These are phyloP conservation scores for Acanthurus tractus DNA, from an alignment of 2,797 vertebrate species.

Conservation along the genomic window DNA sequence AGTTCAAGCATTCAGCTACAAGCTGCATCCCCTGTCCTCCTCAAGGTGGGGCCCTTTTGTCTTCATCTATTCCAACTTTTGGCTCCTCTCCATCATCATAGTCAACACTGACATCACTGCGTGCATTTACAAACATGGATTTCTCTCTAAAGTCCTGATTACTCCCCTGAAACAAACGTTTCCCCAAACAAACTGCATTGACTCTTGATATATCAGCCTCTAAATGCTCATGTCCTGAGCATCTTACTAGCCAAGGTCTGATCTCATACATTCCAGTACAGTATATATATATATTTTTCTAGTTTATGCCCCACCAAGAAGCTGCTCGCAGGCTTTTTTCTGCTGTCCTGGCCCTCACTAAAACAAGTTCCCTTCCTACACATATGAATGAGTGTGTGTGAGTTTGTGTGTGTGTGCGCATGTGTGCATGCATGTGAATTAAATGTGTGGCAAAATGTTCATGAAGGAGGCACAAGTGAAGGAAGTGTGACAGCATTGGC, in stretches of 20 bases:
- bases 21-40: conserved; percentile 13
- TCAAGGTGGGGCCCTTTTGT: conserved; percentile 15
- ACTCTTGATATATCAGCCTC: not conserved
- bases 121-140: not conserved
- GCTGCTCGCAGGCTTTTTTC: conserved; percentile 62
- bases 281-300: conserved; percentile 73
- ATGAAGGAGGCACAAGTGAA: conserved; percentile 73
- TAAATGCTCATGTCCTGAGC: conserved; percentile 34
- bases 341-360: conserved; percentile 36
- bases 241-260: conserved; percentile 51
- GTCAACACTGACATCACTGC: not conserved
- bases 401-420: conserved; percentile 1
- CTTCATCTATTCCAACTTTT: not conserved
- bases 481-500: conserved; percentile 74
- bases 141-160: not conserved
- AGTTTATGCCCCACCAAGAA: conserved; percentile 59
- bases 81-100: conserved; percentile 1
- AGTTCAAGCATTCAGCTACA: not conserved
- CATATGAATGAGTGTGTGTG: conserved; percentile 9
- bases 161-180: not conserved
- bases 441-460: conserved; percentile 59
- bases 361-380: conserved; percentile 44
- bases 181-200: conserved; percentile 1
- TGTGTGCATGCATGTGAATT: conserved; percentile 29
- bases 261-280: conserved; percentile 76